Base-by-base conservation (phyloP, 2,797 vertebrate genomes). In the Trematomus bernacchii region DNA sequence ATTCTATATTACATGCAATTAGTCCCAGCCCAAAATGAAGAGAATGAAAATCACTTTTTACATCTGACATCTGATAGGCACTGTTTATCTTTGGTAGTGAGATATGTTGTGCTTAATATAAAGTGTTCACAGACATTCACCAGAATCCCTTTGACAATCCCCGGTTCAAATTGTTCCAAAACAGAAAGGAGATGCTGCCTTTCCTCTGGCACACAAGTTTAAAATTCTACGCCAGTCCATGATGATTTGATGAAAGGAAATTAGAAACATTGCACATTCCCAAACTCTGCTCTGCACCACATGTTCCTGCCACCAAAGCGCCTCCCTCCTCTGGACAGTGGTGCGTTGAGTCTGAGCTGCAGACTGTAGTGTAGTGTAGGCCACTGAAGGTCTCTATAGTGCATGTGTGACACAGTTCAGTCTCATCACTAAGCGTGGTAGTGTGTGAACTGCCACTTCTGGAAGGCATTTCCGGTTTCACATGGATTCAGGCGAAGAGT, bases 361-460 rank as follows among this genome's bases (percentile, higher is more conserved):
- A 66, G 62, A 40, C 55, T 3, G 13, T 16, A 15, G 47, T 47
- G 73, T 13, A 13, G 23, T 4, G 44, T 13, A 65, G 44, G 57
- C 73, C 73, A 59, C 58, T 40, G 30, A 40, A 42, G 40, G 44
- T 50, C 64, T 73, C 14, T 44, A 1, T 21, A 43, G 63, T 77
- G 64, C 47, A 55, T 2, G 33, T 54, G 66, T 7, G 9, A 71
- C 67, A 59, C 51, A 3, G 18, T 71, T 30, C 19, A 19, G 8
- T 48, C 37, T 67, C 57, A 6, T 84, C 60, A 74, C 47, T 69
- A 66, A 0, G 89, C 47, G 4, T 94, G 90, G 92, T 98, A 97
- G 33, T 92, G 93, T 73, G 96, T 97, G 80, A 99, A 98, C 76
- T 96, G 94, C 98, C 98, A 99, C 92, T 97, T 97, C 58, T 99